Percentiles rank a stretch among this genome's conserved stretches.
phyloP scores from a whole-genome alignment of 2,797 vertebrate genomes.

The Chiloscyllium punctatum region DNA sequence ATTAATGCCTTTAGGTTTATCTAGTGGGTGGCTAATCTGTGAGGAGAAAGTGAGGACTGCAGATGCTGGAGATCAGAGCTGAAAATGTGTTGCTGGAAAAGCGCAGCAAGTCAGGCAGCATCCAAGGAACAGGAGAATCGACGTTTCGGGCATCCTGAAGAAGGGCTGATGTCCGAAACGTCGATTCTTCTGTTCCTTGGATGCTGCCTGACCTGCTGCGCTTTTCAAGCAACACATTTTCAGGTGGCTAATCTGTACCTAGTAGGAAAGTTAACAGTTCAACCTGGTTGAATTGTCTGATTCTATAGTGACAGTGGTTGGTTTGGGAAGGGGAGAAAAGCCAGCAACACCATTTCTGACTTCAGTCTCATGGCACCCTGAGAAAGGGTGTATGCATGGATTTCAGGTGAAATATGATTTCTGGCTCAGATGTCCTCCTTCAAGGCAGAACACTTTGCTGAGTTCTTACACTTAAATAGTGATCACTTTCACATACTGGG shows the following conservation, averaged over 20 bases:
- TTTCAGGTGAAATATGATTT: neutral
- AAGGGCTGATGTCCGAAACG: too few relatives aligned
- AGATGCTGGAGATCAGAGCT: too few relatives aligned
- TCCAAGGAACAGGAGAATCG: too few relatives aligned
- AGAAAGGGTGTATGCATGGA: neutral
- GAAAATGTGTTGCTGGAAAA: too few relatives aligned
- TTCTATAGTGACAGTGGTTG: neutral
- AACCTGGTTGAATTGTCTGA: neutral
- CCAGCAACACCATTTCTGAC: neutral
- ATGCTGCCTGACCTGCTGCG: too few relatives aligned
- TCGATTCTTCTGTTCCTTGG: too few relatives aligned
- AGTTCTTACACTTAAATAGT: neutral
- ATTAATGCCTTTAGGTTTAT: neutral
- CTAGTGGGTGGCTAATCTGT: neutral
- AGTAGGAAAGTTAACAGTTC: neutral
- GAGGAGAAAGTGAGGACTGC: too few relatives aligned
- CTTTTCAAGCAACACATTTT: too few relatives aligned
- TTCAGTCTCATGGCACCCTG: neutral
- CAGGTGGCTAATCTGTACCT: neutral
- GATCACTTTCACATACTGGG: neutral
- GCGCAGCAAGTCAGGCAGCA: too few relatives aligned
- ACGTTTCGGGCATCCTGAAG: too few relatives aligned
- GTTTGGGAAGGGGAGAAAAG: neutral
- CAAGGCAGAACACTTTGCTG: neutral
- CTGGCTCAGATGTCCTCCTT: neutral